These are phyloP conservation scores for Callopanchax toddi DNA, from an alignment of 2,113 vertebrate species.

Conservation along the genomic window DNA sequence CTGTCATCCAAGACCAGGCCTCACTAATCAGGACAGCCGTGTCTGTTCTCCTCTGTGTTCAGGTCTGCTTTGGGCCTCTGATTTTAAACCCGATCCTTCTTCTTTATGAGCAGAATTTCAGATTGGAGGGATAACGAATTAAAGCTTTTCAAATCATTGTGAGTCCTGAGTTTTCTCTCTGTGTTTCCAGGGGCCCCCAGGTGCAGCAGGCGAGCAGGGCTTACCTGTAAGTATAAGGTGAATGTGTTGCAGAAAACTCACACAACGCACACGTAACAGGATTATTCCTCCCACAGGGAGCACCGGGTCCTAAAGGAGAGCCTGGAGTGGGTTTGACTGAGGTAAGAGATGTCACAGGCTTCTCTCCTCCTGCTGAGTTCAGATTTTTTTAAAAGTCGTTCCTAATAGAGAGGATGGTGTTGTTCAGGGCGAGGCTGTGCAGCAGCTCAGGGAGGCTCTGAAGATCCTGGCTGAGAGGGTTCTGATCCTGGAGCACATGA, in stretches of 20 bases:
- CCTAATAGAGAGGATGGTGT: constrained; percentile 5
- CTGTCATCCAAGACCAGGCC: constrained; percentile 49
- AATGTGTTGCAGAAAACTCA: not conserved
- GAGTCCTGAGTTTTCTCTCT: constrained; percentile 20
- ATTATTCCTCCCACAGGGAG: constrained; percentile 77
- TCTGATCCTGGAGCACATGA: constrained; percentile 97
- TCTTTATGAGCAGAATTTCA: constrained; percentile 51
- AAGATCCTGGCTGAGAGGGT: constrained; percentile 97
- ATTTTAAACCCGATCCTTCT: constrained; percentile 63
- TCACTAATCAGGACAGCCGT: constrained; percentile 58
- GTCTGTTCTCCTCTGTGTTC: constrained; percentile 45
- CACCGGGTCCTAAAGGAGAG: constrained; percentile 84
- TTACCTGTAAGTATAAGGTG: constrained; percentile 82
- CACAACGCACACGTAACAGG: constrained; percentile 2
- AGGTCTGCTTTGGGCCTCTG: constrained; percentile 47
- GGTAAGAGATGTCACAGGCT: constrained; percentile 19
- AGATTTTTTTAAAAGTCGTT: constrained; percentile 13
- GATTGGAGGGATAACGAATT: constrained; percentile 21
- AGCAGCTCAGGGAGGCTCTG: constrained; percentile 95
- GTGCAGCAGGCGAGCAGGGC: constrained; percentile 80
- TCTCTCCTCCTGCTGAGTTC: not conserved
- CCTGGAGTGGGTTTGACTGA: constrained; percentile 76
- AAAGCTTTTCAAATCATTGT: constrained; percentile 4
- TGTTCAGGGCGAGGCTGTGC: constrained; percentile 87
- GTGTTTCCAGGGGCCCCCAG: constrained; percentile 79